Evolutionary conservation across 2,888 invertebrate genomes (phyloP).

Genomic region (Lasioglossum lativentre): DNA sequence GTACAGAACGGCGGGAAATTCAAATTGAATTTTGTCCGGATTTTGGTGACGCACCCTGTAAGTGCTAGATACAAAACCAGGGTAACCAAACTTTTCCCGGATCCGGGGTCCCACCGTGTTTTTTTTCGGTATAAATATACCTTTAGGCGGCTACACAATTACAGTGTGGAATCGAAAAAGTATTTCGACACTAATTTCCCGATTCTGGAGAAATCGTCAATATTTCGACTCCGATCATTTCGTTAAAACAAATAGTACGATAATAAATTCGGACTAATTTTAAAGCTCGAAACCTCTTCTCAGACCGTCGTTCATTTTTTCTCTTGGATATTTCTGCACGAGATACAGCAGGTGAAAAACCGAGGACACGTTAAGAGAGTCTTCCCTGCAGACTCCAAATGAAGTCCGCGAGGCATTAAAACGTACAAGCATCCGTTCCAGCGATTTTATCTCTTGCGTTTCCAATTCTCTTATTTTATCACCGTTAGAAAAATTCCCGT

Average conservation of each 20-base stretch:
- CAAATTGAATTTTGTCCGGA: too few relatives aligned
- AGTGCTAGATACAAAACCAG: too few relatives aligned
- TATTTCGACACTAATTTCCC: not conserved
- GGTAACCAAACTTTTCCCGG: too few relatives aligned
- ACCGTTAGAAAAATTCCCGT: not conserved
- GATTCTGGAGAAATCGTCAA: not conserved
- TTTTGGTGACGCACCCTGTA: too few relatives aligned
- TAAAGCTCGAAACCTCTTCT: too few relatives aligned
- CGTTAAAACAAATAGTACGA: too few relatives aligned
- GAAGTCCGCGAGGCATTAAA: not conserved
- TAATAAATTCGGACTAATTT: too few relatives aligned
- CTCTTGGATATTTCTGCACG: not conserved
- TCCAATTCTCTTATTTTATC: not conserved
- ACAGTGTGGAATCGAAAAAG: not conserved
- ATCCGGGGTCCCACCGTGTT: too few relatives aligned
- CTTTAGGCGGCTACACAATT: too few relatives aligned
- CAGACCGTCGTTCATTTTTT: too few relatives aligned
- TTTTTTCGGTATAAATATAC: too few relatives aligned
- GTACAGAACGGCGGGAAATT: too few relatives aligned
- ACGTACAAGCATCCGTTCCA: not conserved
- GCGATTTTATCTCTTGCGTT: not conserved
- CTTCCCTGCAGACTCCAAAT: not conserved
- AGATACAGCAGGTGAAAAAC: not conserved
- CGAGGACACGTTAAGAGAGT: not conserved
- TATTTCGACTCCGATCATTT: not conserved